Percentiles rank a stretch among this genome's conserved stretches.
Conservation (phyloP, 2,797 vertebrate genomes). For the Lemur catta region DNA sequence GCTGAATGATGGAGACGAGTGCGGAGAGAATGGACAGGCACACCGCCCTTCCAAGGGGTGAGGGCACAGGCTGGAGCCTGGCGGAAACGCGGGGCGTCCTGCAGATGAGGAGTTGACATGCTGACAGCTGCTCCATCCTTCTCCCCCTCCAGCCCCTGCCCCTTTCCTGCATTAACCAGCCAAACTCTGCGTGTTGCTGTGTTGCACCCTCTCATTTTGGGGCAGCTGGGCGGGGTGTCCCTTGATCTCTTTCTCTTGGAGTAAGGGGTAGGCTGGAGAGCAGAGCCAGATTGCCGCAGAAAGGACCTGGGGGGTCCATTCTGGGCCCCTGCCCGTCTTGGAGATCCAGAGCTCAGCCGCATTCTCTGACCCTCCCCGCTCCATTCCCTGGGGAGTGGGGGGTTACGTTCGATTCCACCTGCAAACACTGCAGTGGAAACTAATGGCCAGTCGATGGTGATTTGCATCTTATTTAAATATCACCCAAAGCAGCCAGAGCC, state of each 20-base stretch:
- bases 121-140: background rate
- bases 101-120: background rate
- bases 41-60: background rate
- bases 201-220: background rate
- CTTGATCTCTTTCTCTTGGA: background rate
- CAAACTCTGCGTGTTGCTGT: background rate
- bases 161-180: background rate
- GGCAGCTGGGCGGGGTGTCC: conserved; percentile 45
- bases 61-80: background rate
- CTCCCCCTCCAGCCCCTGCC: background rate
- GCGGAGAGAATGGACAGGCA: background rate
- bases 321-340: background rate
- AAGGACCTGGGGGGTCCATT: background rate
- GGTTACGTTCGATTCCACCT: conserved; percentile 43
- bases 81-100: background rate
- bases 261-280: background rate
- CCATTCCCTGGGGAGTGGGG: background rate
- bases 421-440: conserved; percentile 70
- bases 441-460: background rate
- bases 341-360: conserved; percentile 54
- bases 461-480: conserved; percentile 58
- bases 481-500: background rate
- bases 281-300: background rate
- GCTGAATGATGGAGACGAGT: background rate
- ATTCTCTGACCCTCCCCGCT: conserved; percentile 49